Evolutionary conservation across 2,888 invertebrate genomes (phyloP), one percentile per base, ranked within the genome.

Genomic region (Sisyra terminalis): DNA sequence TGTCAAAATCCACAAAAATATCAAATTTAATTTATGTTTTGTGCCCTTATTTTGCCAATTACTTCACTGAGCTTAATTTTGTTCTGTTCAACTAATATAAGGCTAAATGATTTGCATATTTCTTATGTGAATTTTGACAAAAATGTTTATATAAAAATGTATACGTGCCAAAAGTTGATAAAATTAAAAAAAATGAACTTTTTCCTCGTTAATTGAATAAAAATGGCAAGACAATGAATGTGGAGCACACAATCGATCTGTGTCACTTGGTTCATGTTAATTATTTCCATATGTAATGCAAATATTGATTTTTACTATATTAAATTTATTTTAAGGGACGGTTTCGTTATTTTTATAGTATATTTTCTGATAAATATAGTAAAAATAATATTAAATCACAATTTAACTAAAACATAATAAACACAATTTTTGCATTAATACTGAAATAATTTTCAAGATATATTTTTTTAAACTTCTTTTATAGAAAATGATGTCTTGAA

Each of bases 191-290:
- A 15, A 17, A 11, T 8, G 7, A 18, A 37, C n/a, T 18, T 37
- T 37, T 37, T 36, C 10, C 18, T 11, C n/a, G 32, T 32, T 32
- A 13, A n/a, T 32, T 14, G n/a, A 32, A 13, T 32, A 32, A 10
- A 37, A 14, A 37, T 37, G 37, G 37, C 37, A 37, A 37, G 37
- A 37, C 37, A 37, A 16, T 32, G 32, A 32, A 32, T 32, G 24
- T 24, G 24, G 24, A 24, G 24, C 24, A 24, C 24, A 24, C 24
- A 24, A 24, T 24, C 24, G 24, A 24, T 24, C 24, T 24, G 24
- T 24, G 24, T 37, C 10, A 15, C 37, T 37, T 37, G 37, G 16
- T 37, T 37, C 16, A 17, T 37, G 37, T 16, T 10, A 37, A 11
- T 17, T 17, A 37, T 17, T 37, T n/a, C 16, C 10, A 37, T 15